Base-by-base conservation (phyloP, 2,797 vertebrate species). In the Paedocypris micromegethes region DNA sequence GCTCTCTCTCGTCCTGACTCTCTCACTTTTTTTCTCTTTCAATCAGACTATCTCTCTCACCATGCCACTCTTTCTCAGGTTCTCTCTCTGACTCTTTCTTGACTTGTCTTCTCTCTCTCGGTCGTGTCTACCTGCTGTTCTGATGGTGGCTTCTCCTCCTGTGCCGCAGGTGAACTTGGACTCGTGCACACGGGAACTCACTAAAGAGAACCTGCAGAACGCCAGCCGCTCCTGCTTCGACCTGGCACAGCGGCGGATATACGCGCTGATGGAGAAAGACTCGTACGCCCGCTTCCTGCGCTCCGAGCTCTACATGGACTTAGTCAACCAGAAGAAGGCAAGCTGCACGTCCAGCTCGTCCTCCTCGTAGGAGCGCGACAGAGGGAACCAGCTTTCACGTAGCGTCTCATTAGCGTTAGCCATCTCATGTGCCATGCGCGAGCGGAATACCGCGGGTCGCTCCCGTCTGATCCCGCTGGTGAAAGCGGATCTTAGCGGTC, bases 231-330 rank as follows among this genome's bases (percentile, higher is more conserved):
- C 92, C 86, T 94, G 93, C 88, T 98, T 98, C 0, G 94, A 98
- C 78, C 86, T 96, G 2, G 95, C 96, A 0, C 96, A 98, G 88
- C 88, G 94, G 81, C 91, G 96, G 84, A 98, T 98, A 89, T 96
- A 92, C 0, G 94, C 94, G 73, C 90, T 98, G 67, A 98, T 98
- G 95, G 96, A 98, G 86, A 97, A 96, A 83, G 96, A 98, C 92
- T 95, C 96, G 0, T 98, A 98, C 68, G 93, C 96, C 2, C 93
- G 96, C 66, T 98, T 98, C 86, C 91, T 98, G 65, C 94, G 96
- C 83, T 98, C 95, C 2, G 94, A 98, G 87, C 90, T 97, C 72
- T 98, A 98, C 87, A 83, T 93, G 87, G 96, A 97, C 90, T 91
- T 99, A 86, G 88, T 94, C 79, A 94, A 94, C 86, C 93, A 94